Conservation (phyloP, 92 coral and sea anemone species). For the Pocillopora meandrina region DNA sequence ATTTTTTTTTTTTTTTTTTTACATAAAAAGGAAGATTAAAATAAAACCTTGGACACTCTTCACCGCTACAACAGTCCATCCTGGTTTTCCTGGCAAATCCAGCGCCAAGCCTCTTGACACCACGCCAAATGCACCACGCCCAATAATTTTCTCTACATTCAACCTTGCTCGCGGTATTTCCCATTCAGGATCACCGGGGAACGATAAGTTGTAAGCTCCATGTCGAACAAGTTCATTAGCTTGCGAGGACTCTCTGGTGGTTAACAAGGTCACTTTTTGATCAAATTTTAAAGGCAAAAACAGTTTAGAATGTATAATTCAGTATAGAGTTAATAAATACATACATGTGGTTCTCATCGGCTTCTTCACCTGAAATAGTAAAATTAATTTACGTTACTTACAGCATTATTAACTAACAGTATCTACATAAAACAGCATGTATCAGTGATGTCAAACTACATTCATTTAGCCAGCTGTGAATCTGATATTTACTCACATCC, state of each 20-base stretch:
- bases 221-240: background rate
- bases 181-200: constrained; percentile 54
- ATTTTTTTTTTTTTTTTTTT: no score
- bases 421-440: background rate
- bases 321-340: background rate
- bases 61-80: constrained; percentile 69
- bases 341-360: background rate
- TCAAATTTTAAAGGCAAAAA: no score
- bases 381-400: background rate
- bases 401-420: background rate
- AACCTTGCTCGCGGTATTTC: constrained; percentile 53
- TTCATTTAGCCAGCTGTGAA: background rate
- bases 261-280: no score
- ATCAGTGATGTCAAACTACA: background rate
- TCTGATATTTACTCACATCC: background rate
- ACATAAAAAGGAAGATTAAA: no score
- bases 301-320: background rate
- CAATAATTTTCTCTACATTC: constrained; percentile 63
- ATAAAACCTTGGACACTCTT: constrained; percentile 57
- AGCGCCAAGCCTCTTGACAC: constrained; percentile 60
- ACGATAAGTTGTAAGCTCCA: background rate
- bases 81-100: constrained; percentile 45
- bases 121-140: constrained; percentile 73
- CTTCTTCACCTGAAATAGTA: constrained; percentile 7
- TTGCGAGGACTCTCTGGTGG: no score